A percentile compares a stretch with the other conserved stretches of the same genome.
Conservation (phyloP, 2,888 invertebrate species). For the Conistra vaccinii region DNA sequence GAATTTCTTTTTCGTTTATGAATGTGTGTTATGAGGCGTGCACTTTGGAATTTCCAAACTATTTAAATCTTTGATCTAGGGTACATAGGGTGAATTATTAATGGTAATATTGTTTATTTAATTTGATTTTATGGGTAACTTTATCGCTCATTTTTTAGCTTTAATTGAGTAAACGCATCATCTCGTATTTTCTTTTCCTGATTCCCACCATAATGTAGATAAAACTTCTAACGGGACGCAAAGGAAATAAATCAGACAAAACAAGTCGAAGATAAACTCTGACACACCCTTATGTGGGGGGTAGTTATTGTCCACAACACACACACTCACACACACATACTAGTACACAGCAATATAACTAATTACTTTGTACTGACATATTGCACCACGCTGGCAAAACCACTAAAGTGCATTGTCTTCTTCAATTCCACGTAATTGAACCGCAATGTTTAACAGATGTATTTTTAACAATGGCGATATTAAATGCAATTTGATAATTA, state of each 20-base stretch:
- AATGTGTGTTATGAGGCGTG: too few relatives aligned
- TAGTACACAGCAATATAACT: conserved; percentile 9
- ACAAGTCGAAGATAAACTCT: conserved; percentile 52
- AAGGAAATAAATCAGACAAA: conserved; percentile 57
- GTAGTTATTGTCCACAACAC: conserved; percentile 8
- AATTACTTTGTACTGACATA: conserved; percentile 45
- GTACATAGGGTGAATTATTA: background rate
- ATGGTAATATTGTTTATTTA: background rate
- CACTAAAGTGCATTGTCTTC: conserved; percentile 17
- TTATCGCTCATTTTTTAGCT: background rate
- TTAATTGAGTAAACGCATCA: conserved; percentile 9
- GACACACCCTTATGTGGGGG: conserved; percentile 32
- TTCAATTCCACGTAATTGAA: conserved; percentile 29
- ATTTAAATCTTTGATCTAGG: background rate
- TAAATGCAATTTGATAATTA: background rate
- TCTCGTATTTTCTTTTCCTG: conserved; percentile 23
- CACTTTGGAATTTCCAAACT: too few relatives aligned
- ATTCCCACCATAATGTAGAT: conserved; percentile 44
- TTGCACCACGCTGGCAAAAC: background rate
- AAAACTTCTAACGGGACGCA: conserved; percentile 16
- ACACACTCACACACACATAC: background rate
- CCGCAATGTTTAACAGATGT: conserved; percentile 2
- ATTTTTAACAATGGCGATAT: background rate
- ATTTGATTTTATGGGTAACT: background rate
- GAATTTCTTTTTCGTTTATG: too few relatives aligned